These are phyloP conservation scores for Pachyseris speciosa DNA, from an alignment of 64 coral and sea anemone species.

Conservation along the genomic window DNA sequence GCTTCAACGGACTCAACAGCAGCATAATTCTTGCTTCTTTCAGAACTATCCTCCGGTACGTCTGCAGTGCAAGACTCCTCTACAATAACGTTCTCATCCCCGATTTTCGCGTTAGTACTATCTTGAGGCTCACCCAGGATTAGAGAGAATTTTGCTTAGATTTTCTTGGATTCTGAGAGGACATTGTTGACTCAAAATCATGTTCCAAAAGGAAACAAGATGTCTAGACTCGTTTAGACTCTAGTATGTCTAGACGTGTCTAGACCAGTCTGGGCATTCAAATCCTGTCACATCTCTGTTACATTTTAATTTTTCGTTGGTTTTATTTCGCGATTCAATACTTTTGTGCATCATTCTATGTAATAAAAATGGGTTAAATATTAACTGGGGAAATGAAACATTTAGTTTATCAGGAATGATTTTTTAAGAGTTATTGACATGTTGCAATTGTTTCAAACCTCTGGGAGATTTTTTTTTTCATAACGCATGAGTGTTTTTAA, in stretches of 20 bases:
- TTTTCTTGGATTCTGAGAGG: slow-evolving; percentile 41
- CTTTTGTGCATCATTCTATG: not conserved
- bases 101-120: slow-evolving; percentile 8
- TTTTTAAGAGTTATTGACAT: too few species aligned
- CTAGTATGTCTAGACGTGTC: too few species aligned
- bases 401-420: too few species aligned
- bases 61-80: slow-evolving; percentile 10
- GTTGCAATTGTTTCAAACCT: too few species aligned
- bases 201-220: slow-evolving; percentile 52
- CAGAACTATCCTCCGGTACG: not conserved
- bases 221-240: slow-evolving; percentile 30
- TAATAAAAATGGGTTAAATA: too few species aligned
- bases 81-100: not conserved
- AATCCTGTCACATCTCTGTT: not conserved
- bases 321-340: slow-evolving; percentile 7
- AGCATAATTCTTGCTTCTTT: slow-evolving; percentile 6
- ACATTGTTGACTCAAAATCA: slow-evolving; percentile 48
- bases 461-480: too few species aligned
- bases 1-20: not conserved
- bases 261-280: not conserved
- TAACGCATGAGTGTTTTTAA: too few species aligned
- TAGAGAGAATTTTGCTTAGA: slow-evolving; percentile 63
- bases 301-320: not conserved
- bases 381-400: too few species aligned
- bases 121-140: slow-evolving; percentile 48